Base-by-base conservation (phyloP, 2,113 vertebrate genomes). In the Psilopsiagon aymara region DNA sequence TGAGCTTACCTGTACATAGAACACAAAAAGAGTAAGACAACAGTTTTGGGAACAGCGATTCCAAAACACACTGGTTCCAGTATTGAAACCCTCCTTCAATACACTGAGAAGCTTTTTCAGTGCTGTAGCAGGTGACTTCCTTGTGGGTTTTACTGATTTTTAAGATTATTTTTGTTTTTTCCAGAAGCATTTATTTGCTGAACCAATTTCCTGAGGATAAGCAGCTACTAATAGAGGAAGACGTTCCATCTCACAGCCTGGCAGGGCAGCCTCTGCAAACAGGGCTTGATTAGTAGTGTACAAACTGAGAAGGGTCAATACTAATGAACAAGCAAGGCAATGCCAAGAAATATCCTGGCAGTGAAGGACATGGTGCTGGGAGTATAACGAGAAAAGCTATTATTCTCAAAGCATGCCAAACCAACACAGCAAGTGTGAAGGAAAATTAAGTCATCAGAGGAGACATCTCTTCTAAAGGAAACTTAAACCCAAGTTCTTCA, bases 271-370 rank as follows among this genome's bases (percentile, higher is more conserved):
- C 82, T 46, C 86, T 44, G 68, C 0, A 1, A 86, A 78, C 12
- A 0, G 7, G 69, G 74, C 69, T 59, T 43, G 89, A 87, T 82
- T 41, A 82, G 88, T 33, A 53, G 66, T 0, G 6, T 55, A 31
- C 66, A 88, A 70, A 91, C 55, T 0, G 11, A 94, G 88, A n/a
- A 37, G 80, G 90, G 92, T 94, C 92, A 87, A 3, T 11, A 33
- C 84, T 96, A 95, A 96, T 97, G 95, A 96, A 94, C 63, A 84
- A 94, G 92, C 92, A 89, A 92, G 86, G 94, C 88, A 82, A 85
- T 91, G 92, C 94, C 92, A 97, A 96, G 92, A 97, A 97, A 94
- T 23, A 94, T 37, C 84, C 88, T 91, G 88, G 95, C 70, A 92
- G 77, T 46, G 94, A 84, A 94, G 96, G 83, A 94, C 82, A 17